A percentile compares a stretch with the other conserved stretches of the same genome.
Evolutionary conservation across 2,888 invertebrate genomes (phyloP).

Genomic region (Brachyopa scutellaris): DNA sequence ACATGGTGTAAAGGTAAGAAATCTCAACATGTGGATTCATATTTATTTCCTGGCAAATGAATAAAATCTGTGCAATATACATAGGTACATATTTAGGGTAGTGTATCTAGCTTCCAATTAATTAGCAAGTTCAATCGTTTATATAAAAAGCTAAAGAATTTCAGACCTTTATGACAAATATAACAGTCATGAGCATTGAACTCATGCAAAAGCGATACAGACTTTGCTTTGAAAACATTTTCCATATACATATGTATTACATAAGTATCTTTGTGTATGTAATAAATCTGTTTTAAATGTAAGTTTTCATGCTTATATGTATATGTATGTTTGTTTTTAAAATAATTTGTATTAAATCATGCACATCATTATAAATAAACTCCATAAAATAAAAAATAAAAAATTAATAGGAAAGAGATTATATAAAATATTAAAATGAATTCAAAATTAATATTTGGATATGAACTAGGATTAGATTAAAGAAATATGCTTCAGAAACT

Average conservation of each 20-base stretch:
- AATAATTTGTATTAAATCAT: background rate
- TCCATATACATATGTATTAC: too few species aligned
- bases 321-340: too few species aligned
- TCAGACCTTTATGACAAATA: background rate
- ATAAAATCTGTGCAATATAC: conserved; percentile 18
- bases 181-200: background rate
- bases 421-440: too few species aligned
- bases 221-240: too few species aligned
- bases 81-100: background rate
- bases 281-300: background rate
- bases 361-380: background rate
- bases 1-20: background rate
- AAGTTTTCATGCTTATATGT: conserved; percentile 3
- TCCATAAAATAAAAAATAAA: background rate
- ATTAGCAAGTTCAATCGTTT: background rate
- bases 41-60: background rate
- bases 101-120: background rate
- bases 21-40: background rate
- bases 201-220: background rate
- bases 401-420: too few species aligned
- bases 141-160: background rate
- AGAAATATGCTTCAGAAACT: too few species aligned
- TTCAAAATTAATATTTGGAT: too few species aligned
- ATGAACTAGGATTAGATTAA: too few species aligned
- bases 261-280: too few species aligned